Conservation (phyloP, 2,113 vertebrate species). For the Meleagris gallopavo region DNA sequence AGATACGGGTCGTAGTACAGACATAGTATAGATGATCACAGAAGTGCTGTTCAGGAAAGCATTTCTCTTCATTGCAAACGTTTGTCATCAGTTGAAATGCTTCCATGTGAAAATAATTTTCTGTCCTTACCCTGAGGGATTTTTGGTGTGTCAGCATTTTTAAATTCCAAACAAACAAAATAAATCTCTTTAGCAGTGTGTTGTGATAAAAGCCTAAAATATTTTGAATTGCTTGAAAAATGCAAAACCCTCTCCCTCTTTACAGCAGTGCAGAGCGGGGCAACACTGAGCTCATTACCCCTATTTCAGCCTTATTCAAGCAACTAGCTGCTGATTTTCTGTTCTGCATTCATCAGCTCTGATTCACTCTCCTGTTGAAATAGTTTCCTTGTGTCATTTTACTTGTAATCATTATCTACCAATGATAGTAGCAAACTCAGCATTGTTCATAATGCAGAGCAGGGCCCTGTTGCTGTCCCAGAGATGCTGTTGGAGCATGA, state of each 20-base stretch:
- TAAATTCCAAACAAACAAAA: not conserved
- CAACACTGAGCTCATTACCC: not conserved
- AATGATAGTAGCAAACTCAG: not conserved
- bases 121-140: not conserved
- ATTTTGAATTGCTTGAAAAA: not conserved
- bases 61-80: not conserved
- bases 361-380: not conserved
- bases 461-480: not conserved
- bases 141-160: not conserved
- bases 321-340: not conserved
- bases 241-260: not conserved
- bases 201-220: not conserved
- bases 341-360: not conserved
- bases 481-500: not conserved
- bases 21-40: not conserved
- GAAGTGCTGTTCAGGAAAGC: not conserved
- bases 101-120: not conserved
- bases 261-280: not conserved
- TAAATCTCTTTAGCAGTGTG: not conserved
- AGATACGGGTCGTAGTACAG: accelerated
- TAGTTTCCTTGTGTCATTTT: not conserved
- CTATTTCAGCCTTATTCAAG: not conserved
- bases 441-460: not conserved
- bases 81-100: not conserved
- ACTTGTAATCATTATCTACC: not conserved